A percentile compares a stretch with the other conserved stretches of the same genome.
Evolutionary conservation across 30 jellyfish, hydroid and myxozoan genomes (phyloP).

Genomic region (Nemopilema nomurai): DNA sequence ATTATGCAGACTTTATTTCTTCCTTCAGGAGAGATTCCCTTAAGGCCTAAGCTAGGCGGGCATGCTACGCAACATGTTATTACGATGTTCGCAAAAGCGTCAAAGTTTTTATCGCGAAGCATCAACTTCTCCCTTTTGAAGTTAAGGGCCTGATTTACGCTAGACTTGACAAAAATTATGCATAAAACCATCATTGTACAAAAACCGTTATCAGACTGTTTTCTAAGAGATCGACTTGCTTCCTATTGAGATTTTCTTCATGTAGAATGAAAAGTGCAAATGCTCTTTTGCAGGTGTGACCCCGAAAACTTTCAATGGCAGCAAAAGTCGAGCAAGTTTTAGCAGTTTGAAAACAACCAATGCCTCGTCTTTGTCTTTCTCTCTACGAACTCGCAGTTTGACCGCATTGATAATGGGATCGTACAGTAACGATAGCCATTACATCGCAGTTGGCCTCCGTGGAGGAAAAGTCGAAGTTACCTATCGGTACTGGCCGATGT

Average conservation of each 20-base stretch:
- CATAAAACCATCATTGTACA: too few relatives aligned
- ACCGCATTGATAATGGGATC: slow-evolving; percentile 41
- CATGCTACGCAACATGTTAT: too few relatives aligned
- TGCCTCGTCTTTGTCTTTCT: slow-evolving; percentile 39
- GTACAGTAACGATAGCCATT: slow-evolving; percentile 15
- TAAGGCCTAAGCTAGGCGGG: too few relatives aligned
- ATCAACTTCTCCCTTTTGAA: too few relatives aligned
- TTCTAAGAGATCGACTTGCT: too few relatives aligned
- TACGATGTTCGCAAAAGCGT: too few relatives aligned
- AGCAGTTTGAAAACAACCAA: neutral
- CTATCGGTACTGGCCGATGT: slow-evolving; percentile 18
- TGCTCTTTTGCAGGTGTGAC: slow-evolving; percentile 46
- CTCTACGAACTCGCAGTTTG: slow-evolving; percentile 34
- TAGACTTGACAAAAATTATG: too few relatives aligned
- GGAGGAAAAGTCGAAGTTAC: slow-evolving; percentile 20
- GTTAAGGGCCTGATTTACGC: too few relatives aligned
- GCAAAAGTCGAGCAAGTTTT: slow-evolving; percentile 38
- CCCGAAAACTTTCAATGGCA: slow-evolving; percentile 65
- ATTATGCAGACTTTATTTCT: neutral
- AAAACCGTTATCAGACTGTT: too few relatives aligned
- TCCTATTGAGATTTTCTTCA: neutral
- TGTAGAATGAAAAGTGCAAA: neutral
- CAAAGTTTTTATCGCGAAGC: too few relatives aligned
- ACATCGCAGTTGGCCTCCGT: slow-evolving; percentile 31
- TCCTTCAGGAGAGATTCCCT: too few relatives aligned